Evolutionary conservation across 2,797 vertebrate genomes (phyloP), one percentile per base, ranked within the genome.

Genomic region (Halcyon leucocephala): DNA sequence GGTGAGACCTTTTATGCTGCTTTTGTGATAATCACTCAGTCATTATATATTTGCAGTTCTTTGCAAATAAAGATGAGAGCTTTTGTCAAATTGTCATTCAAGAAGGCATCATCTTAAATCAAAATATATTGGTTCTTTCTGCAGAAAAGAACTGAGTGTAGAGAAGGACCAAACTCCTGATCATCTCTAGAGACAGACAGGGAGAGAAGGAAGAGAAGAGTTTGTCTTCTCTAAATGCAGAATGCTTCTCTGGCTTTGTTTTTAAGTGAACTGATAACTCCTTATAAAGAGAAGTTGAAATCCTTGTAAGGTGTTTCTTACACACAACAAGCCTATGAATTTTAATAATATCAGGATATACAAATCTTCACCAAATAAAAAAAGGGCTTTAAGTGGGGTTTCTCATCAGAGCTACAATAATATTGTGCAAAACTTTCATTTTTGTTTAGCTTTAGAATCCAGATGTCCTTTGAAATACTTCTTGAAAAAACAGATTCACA

Each of bases 381-480:
- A 77, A 84, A 58, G 14, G 52, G 12, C 22, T 94, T 94, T 91
- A 70, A 64, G 69, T 2, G 4, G 31, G 2, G 25, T 64, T 95
- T 96, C 31, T 83, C 26, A 15, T 67, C 55, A 77, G 15, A 89
- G 41, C 82, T 81, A 33, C 51, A 82, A 86, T 66, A 91, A 70
- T 49, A 87, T 80, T 95, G 87, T 80, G 33, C 60, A 66, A 66
- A 91, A 73, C 15, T 70, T 82, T 77, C 80, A 12, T 14, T 71
- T 93, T 70, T 72, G 6, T 33, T 60, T 19, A 39, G 49, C 39
- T 64, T 91, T 4, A 35, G 57, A 67, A 67, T 65, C 87, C 85
- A 88, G 69, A 69, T 88, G 52, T 90, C 78, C 26, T 77, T 33
- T 78, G 61, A 74, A 83, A 69, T 37, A 12, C 28, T 71, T 83